A percentile compares a stretch with the other conserved stretches of the same genome.
Conservation (phyloP, 2,113 vertebrate species). For the Archocentrus centrarchus region DNA sequence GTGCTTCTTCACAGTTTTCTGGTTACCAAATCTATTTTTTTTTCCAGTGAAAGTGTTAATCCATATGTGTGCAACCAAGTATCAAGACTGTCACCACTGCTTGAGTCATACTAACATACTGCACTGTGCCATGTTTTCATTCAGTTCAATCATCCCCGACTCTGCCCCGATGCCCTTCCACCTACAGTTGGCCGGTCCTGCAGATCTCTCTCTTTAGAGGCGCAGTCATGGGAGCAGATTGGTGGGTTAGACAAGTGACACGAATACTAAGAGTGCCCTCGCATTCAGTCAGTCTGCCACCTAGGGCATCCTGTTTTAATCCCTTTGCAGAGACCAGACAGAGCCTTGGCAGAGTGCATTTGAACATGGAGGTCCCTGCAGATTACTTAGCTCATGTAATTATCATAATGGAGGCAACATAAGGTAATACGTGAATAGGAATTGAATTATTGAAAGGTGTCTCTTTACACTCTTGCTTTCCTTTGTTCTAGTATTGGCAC, state of each 20-base stretch:
- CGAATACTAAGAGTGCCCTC: slow-evolving; percentile 74
- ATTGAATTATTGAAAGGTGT: slow-evolving; percentile 69
- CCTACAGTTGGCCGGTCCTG: slow-evolving; percentile 42
- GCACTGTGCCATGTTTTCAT: slow-evolving; percentile 36
- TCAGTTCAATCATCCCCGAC: slow-evolving; percentile 40
- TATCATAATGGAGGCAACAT: slow-evolving; percentile 78
- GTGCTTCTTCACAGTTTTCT: slow-evolving; percentile 22
- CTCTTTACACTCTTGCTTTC: slow-evolving; percentile 32
- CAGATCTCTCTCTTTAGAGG: slow-evolving; percentile 57
- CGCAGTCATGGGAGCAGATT: slow-evolving; percentile 66
- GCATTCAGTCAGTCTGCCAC: slow-evolving; percentile 62
- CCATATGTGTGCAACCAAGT: slow-evolving; percentile 44
- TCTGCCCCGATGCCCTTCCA: slow-evolving; percentile 39
- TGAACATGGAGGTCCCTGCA: slow-evolving; percentile 66
- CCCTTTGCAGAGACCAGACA: slow-evolving; percentile 67
- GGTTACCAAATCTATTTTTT: slow-evolving; percentile 11
- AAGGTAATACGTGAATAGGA: slow-evolving; percentile 67
- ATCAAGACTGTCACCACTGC: slow-evolving; percentile 6
- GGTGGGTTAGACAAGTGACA: slow-evolving; percentile 66
- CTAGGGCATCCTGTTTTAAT: slow-evolving; percentile 74
- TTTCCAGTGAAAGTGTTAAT: slow-evolving; percentile 2
- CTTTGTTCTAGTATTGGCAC: slow-evolving; percentile 6
- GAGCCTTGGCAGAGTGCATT: slow-evolving; percentile 63
- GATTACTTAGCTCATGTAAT: slow-evolving; percentile 77
- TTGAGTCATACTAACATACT: slow-evolving; percentile 44